Evolutionary conservation across 2,797 vertebrate species (phyloP).

Genomic region (Halcyon chelicuti): DNA sequence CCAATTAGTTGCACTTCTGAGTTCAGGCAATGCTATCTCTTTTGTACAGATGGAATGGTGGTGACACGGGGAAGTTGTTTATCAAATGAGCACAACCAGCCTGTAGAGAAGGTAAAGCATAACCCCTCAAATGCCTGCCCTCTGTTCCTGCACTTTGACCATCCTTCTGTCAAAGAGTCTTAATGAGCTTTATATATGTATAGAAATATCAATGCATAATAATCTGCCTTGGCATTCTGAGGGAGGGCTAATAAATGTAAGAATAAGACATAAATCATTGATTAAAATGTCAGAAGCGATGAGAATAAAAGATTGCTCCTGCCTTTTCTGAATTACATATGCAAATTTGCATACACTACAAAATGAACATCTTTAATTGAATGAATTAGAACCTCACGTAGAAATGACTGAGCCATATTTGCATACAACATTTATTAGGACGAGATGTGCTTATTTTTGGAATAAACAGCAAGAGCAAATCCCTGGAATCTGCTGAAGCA

Average conservation of each 20-base stretch:
- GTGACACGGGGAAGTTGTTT: not conserved
- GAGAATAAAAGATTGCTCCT: constrained; percentile 71
- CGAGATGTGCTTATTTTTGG: constrained; percentile 51
- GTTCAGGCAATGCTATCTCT: constrained; percentile 31
- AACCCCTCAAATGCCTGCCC: not conserved
- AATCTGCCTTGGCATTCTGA: constrained; percentile 47
- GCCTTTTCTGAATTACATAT: constrained; percentile 68
- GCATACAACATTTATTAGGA: constrained; percentile 63
- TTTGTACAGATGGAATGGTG: not conserved
- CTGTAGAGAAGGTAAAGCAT: not conserved
- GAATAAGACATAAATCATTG: constrained; percentile 65
- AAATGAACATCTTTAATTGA: constrained; percentile 66
- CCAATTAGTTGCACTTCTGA: not conserved
- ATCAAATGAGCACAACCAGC: constrained; percentile 17
- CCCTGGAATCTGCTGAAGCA: constrained; percentile 51
- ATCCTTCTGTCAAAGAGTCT: not conserved
- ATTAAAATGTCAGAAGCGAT: constrained; percentile 73
- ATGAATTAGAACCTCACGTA: constrained; percentile 55
- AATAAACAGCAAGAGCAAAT: constrained; percentile 49
- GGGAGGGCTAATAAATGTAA: constrained; percentile 56
- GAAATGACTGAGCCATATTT: constrained; percentile 61
- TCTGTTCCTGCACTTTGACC: not conserved
- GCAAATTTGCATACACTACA: constrained; percentile 51
- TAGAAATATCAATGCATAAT: constrained; percentile 56
- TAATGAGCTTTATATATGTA: constrained; percentile 61